phyloP scores from a whole-genome alignment of 2,888 invertebrate genomes.

The Brachyptera putata region DNA sequence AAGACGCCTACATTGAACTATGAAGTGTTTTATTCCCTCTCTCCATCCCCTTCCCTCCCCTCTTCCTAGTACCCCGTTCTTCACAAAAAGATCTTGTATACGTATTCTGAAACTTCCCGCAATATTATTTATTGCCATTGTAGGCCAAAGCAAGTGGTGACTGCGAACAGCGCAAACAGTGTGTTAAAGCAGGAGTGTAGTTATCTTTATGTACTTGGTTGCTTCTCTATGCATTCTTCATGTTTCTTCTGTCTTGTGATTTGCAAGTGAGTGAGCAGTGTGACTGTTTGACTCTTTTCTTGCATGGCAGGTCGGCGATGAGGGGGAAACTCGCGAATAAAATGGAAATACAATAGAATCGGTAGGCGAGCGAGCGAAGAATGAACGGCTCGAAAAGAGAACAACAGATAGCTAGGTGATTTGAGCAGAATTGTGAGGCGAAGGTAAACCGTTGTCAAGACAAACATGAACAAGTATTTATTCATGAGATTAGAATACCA shows the following conservation, averaged over 20 bases:
- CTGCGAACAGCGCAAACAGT: not conserved
- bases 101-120: not conserved
- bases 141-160: conserved; percentile 1
- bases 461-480: not conserved
- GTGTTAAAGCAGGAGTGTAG: conserved; percentile 9
- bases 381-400: too few species aligned
- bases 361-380: too few species aligned
- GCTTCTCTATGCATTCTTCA: conserved; percentile 24
- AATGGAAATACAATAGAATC: conserved; percentile 26
- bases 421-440: conserved; percentile 19
- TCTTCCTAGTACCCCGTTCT: not conserved
- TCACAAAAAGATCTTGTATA: not conserved
- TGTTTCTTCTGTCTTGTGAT: conserved; percentile 22
- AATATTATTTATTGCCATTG: conserved; percentile 22
- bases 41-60: not conserved
- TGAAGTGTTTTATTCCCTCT: not conserved
- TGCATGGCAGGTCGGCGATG: too few species aligned
- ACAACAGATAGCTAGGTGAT: too few species aligned
- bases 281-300: too few species aligned
- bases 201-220: conserved; percentile 19
- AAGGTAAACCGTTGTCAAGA: not conserved
- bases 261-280: conserved; percentile 8
- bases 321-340: conserved; percentile 8
- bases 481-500: too few species aligned
- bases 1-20: too few species aligned